Evolutionary conservation across 2,797 vertebrate genomes (phyloP).

Genomic region (Mycteria americana): DNA sequence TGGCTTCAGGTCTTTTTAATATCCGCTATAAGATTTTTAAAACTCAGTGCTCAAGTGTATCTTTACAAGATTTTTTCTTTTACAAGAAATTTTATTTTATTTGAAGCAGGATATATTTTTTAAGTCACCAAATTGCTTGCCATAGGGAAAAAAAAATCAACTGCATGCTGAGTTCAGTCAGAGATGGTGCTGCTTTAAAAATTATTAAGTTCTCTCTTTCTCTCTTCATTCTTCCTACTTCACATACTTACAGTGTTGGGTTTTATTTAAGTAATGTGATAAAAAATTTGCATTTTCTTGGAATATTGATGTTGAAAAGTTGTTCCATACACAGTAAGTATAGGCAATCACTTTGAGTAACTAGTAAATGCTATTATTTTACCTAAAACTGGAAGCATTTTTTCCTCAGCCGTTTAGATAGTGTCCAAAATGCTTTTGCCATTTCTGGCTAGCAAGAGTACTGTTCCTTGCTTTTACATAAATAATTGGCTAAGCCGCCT

Average conservation of each 20-base stretch:
- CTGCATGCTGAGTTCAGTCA: not conserved
- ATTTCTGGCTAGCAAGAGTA: not conserved
- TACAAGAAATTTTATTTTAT: not conserved
- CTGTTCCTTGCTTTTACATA: not conserved
- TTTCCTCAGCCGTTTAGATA: not conserved
- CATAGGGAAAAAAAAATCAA: not conserved
- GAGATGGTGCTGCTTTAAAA: not conserved
- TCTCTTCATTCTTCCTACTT: not conserved
- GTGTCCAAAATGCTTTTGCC: not conserved
- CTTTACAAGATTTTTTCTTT: not conserved
- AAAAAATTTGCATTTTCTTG: not conserved
- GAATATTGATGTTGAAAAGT: not conserved
- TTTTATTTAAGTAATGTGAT: not conserved
- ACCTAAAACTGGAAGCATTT: not conserved
- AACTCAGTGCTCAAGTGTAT: not conserved
- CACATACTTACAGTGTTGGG: not conserved
- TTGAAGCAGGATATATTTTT: not conserved
- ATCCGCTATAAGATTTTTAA: not conserved
- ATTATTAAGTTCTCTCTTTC: not conserved
- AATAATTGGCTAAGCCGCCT: not conserved
- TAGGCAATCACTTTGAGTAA: not conserved
- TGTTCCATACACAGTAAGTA: not conserved
- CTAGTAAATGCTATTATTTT: not conserved
- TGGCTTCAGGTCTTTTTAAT: constrained; percentile 4
- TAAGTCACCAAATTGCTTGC: not conserved